A percentile compares a stretch with the other conserved stretches of the same genome.
These are phyloP conservation scores for Chaetodon auriga DNA, from an alignment of 2,113 vertebrate genomes.

Conservation along the genomic window DNA sequence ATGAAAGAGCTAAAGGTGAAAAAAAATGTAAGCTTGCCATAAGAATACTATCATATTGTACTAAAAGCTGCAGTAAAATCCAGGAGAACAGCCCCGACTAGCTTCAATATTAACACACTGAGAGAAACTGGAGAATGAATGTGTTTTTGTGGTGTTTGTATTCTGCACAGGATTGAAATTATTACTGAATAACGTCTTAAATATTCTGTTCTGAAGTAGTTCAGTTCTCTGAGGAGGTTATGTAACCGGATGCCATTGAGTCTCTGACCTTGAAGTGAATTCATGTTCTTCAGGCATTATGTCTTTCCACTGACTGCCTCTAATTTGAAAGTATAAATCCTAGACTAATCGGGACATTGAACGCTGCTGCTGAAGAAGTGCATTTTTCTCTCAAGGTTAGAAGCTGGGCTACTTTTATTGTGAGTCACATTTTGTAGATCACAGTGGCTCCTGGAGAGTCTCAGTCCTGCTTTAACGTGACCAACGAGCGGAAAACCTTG, in stretches of 20 bases:
- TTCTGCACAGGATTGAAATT: not conserved
- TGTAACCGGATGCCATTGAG: conserved; percentile 63
- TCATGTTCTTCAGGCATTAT: conserved; percentile 25
- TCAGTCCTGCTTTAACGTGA: conserved; percentile 19
- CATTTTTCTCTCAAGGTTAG: conserved; percentile 50
- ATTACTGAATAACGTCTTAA: conserved; percentile 36
- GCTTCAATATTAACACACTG: not conserved
- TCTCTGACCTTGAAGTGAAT: conserved; percentile 68
- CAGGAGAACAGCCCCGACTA: too few species aligned
- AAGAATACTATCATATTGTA: not conserved
- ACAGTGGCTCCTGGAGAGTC: conserved; percentile 33
- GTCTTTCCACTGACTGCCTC: conserved; percentile 32
- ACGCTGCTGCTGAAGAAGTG: conserved; percentile 20
- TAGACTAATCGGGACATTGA: conserved; percentile 4
- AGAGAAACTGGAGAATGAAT: not conserved
- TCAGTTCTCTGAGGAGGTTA: conserved; percentile 60
- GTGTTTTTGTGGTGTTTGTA: not conserved
- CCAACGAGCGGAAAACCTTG: conserved; percentile 6
- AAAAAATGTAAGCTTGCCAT: not conserved
- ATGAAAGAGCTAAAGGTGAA: not conserved
- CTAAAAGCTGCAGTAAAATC: not conserved
- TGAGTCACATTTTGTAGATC: conserved; percentile 52
- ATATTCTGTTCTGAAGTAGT: conserved; percentile 36
- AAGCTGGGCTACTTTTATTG: conserved; percentile 17
- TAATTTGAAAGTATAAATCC: conserved; percentile 43